These are phyloP conservation scores for Morbakka virulenta DNA, from an alignment of 30 jellyfish, hydroid and myxozoan genomes.

Conservation along the genomic window DNA sequence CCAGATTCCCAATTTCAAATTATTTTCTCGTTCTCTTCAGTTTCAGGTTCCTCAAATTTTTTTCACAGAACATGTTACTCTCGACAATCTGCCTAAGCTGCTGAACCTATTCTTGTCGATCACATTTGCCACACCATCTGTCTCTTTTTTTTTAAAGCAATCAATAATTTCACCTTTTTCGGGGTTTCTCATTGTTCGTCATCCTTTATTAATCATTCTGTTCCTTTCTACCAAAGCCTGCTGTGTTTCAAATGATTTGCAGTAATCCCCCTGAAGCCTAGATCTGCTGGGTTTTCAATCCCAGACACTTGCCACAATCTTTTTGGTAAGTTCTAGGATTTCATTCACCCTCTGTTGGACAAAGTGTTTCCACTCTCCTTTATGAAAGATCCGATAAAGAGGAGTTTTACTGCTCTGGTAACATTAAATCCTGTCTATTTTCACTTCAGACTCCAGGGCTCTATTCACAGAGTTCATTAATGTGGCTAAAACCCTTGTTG, in stretches of 20 bases:
- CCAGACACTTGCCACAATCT: slow-evolving; percentile 65
- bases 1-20: neutral
- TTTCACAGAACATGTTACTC: slow-evolving; percentile 29
- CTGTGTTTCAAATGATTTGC: slow-evolving; percentile 7
- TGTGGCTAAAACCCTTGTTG: slow-evolving; percentile 30
- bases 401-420: slow-evolving; percentile 57
- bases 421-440: slow-evolving; percentile 14
- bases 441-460: slow-evolving; percentile 24
- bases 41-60: slow-evolving; percentile 1
- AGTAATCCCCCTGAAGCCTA: slow-evolving; percentile 56
- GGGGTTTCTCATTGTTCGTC: slow-evolving; percentile 5
- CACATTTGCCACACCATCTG: neutral
- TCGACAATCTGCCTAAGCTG: slow-evolving; percentile 6
- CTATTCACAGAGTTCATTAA: slow-evolving; percentile 34
- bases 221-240: slow-evolving; percentile 62
- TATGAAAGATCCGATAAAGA: slow-evolving; percentile 31
- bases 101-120: slow-evolving; percentile 21
- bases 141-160: neutral
- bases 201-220: slow-evolving; percentile 33
- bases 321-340: slow-evolving; percentile 14
- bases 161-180: slow-evolving; percentile 5
- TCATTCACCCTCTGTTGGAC: slow-evolving; percentile 61
- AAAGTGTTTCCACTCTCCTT: slow-evolving; percentile 51
- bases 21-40: neutral
- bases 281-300: slow-evolving; percentile 58